phyloP scores from a whole-genome alignment of 2,113 vertebrate genomes.

The Otus sunia region DNA sequence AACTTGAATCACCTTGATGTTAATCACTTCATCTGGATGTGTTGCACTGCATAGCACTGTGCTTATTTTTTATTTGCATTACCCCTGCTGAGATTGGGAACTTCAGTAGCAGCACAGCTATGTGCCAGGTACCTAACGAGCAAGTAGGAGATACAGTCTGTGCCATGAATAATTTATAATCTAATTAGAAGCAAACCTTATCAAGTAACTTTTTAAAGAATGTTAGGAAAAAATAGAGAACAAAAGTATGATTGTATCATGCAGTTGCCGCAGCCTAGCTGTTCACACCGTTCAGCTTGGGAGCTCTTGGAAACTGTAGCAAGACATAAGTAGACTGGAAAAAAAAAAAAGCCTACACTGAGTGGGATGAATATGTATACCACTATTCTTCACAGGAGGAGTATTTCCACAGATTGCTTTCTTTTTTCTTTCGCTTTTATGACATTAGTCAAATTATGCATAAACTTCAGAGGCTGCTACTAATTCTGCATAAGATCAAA shows the following conservation, averaged over 20 bases:
- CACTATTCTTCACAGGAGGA: neutral
- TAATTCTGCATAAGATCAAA: neutral
- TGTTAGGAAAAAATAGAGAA: neutral
- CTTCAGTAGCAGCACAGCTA: neutral
- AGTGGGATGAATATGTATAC: neutral
- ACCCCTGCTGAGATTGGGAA: neutral
- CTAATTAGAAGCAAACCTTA: constrained; percentile 3
- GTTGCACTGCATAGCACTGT: neutral
- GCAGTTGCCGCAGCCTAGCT: neutral
- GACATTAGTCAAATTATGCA: neutral
- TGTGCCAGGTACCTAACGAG: neutral
- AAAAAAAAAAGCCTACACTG: neutral
- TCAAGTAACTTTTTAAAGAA: neutral
- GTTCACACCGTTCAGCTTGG: neutral
- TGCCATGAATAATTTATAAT: constrained; percentile 5
- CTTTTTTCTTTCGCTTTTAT: neutral
- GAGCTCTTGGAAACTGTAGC: neutral
- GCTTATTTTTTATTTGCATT: neutral
- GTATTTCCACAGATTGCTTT: neutral
- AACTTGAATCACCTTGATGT: neutral
- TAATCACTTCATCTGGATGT: neutral
- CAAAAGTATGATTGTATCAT: neutral
- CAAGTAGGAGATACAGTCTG: neutral
- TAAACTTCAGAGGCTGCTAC: constrained; percentile 2
- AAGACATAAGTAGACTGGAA: neutral